Evolutionary conservation across 2,113 vertebrate species (phyloP).

Genomic region (Aix galericulata): DNA sequence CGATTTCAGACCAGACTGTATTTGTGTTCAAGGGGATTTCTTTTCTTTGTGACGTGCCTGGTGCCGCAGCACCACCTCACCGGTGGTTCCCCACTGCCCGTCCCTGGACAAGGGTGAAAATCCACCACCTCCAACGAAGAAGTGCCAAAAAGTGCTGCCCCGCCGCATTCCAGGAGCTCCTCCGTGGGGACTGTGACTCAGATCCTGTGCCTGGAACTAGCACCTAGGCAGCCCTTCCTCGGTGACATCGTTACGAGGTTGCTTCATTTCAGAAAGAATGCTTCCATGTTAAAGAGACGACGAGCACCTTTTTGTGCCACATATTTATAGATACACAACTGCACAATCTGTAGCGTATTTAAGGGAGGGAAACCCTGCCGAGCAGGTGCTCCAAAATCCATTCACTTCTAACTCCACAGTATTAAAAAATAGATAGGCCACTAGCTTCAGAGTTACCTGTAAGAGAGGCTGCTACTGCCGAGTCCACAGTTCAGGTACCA

Average conservation of each 20-base stretch:
- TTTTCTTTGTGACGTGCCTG: neutral
- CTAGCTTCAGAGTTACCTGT: neutral
- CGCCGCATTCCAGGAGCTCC: neutral
- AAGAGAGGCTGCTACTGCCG: neutral
- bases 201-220: neutral
- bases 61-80: neutral
- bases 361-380: neutral
- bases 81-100: neutral
- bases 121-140: rapidly evolving
- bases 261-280: neutral
- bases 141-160: neutral
- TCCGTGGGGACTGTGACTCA: neutral
- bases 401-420: neutral
- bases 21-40: neutral
- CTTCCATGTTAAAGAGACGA: neutral
- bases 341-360: neutral
- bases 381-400: neutral
- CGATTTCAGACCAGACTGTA: neutral
- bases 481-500: neutral
- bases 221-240: neutral
- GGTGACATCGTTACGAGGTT: neutral
- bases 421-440: neutral
- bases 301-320: neutral
- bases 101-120: neutral
- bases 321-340: neutral